Base-by-base conservation (phyloP, 2,888 invertebrate species). In the Ophion slaviceki region DNA sequence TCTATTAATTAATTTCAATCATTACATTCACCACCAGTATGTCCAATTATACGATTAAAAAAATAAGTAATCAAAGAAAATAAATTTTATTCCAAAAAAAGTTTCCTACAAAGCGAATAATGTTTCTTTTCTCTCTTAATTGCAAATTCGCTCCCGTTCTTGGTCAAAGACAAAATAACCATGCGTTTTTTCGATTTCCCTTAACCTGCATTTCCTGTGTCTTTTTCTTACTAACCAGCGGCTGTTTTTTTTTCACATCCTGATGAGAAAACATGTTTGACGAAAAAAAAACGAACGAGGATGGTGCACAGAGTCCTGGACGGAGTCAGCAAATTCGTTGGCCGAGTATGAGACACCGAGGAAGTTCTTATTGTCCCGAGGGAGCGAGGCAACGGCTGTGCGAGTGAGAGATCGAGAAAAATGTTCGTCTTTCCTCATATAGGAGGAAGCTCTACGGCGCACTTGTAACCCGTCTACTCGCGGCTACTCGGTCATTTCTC, bases 381-480 rank as follows among this genome's bases (percentile, higher is more conserved):
- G 10, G 59, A 66, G 36, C 17, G 64, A 72, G 70, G 71, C 64
- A 57, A 59, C 40, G 24, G 47, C 8, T 40, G 40, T 40, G 40
- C 40, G 61, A 80, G 72, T 40, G 66, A 80, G 72, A 80, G 45
- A 45, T 64, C 66, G 59, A 66, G 72, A 72, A 57, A 72, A 80
- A 80, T 72, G 72, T 80, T 80, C 66, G 2, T 70, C 47, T 40
- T 72, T 40, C 57, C 66, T 80, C 40, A 45, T 80, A 36, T 40
- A 40, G 24, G 24, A 24, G 24, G 24, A 24, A 24, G 72, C 80
- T 80, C 28, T 72, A 57, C 24, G 36, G 57, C 71, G 53, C 71
- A 79, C 79, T 79, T 79, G 53, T 71, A 71, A 47, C 17, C 45
- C 47, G 64, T 71, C 71, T 14, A n/a, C 70, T 71, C 61, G 20